phyloP scores from a whole-genome alignment of 2,888 invertebrate species.

The Drosophila cracens region DNA sequence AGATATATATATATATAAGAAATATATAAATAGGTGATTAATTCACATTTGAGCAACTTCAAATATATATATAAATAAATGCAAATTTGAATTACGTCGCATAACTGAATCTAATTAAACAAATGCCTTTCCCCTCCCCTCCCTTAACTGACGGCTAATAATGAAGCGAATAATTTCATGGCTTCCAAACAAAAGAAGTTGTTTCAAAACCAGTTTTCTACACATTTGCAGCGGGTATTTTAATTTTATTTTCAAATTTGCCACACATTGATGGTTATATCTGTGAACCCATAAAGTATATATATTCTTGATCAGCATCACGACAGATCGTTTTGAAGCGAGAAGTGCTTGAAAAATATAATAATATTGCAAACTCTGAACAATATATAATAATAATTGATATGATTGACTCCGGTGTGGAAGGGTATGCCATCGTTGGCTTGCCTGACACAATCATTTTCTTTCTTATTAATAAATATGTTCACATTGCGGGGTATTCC shows the following conservation, averaged over 20 bases:
- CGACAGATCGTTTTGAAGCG: background rate
- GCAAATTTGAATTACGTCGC: background rate
- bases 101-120: conserved; percentile 5
- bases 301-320: background rate
- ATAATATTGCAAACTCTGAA: background rate
- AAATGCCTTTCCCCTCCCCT: background rate
- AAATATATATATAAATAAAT: conserved; percentile 11
- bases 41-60: conserved; percentile 5
- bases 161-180: background rate
- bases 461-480: background rate
- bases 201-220: background rate
- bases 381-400: background rate
- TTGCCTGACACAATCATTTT: background rate
- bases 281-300: background rate
- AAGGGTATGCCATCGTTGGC: background rate
- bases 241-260: background rate
- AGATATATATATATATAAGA: background rate
- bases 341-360: background rate
- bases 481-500: background rate
- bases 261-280: background rate
- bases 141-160: background rate
- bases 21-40: background rate
- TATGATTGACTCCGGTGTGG: background rate
- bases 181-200: background rate
- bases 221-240: background rate